phyloP scores from a whole-genome alignment of 2,888 invertebrate species.

The Oligia strigilis region DNA sequence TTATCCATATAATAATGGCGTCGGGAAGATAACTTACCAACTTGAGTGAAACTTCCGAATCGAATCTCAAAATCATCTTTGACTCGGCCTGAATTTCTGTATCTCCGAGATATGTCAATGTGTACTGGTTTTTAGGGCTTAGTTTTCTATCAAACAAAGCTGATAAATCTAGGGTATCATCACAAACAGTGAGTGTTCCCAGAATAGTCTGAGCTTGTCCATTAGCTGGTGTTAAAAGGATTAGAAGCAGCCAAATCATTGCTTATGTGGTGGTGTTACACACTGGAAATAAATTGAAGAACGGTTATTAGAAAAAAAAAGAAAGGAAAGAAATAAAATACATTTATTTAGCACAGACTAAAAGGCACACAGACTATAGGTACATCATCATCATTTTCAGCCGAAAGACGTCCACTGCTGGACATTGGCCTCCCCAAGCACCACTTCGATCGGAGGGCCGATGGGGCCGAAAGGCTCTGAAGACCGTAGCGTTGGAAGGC shows the following conservation, averaged over 20 bases:
- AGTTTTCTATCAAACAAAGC: neutral
- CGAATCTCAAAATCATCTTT: slow-evolving; percentile 6
- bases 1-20: neutral
- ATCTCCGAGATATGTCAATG: slow-evolving; percentile 8
- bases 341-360: neutral
- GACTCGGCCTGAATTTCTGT: neutral
- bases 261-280: neutral
- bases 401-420: too few species aligned
- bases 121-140: slow-evolving; percentile 5
- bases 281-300: slow-evolving; percentile 4
- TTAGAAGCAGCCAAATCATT: slow-evolving; percentile 15
- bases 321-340: neutral
- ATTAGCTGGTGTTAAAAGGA: neutral
- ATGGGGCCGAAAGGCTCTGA: too few species aligned
- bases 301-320: neutral
- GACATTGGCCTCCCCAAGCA: too few species aligned
- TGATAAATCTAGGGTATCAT: slow-evolving; percentile 1
- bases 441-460: too few species aligned
- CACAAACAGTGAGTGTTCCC: neutral
- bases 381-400: too few species aligned
- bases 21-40: neutral
- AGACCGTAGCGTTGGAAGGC: too few species aligned
- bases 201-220: neutral
- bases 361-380: neutral
- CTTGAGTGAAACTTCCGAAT: slow-evolving; percentile 3